A percentile compares a stretch with the other conserved stretches of the same genome.
phyloP scores from a whole-genome alignment of 2,797 vertebrate species.

The Gallirallus australis region DNA sequence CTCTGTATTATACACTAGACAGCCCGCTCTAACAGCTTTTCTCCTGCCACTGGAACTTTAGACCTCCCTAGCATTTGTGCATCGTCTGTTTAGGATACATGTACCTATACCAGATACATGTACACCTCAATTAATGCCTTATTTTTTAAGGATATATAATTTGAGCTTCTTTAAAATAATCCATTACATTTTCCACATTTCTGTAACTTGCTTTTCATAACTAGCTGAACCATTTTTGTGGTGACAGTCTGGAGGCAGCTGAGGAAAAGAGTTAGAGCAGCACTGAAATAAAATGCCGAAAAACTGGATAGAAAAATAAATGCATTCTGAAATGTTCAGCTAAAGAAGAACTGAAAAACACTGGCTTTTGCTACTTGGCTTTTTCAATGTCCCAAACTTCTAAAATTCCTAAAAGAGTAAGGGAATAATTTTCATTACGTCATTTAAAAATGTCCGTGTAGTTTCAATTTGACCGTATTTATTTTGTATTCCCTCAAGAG shows the following conservation, averaged over 20 bases:
- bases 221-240: not conserved
- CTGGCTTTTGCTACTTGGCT: not conserved
- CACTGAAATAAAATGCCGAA: accelerated
- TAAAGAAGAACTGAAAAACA: not conserved
- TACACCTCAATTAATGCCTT: not conserved
- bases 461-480: not conserved
- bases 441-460: not conserved
- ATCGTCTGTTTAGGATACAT: not conserved
- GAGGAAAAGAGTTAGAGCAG: not conserved
- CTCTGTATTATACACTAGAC: not conserved
- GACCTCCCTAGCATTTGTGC: not conserved
- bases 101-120: not conserved
- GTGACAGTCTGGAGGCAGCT: not conserved
- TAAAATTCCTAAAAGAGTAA: not conserved
- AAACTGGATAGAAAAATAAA: not conserved
- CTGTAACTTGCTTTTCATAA: not conserved
- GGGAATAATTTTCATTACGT: not conserved
- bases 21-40: not conserved
- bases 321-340: not conserved
- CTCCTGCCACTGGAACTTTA: not conserved
- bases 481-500: not conserved
- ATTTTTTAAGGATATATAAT: not conserved
- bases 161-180: not conserved
- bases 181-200: not conserved
- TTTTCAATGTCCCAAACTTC: not conserved